Percentiles rank a stretch among this genome's conserved stretches.
phyloP scores from a whole-genome alignment of 2,113 vertebrate genomes.

The Rhinichthys klamathensis region DNA sequence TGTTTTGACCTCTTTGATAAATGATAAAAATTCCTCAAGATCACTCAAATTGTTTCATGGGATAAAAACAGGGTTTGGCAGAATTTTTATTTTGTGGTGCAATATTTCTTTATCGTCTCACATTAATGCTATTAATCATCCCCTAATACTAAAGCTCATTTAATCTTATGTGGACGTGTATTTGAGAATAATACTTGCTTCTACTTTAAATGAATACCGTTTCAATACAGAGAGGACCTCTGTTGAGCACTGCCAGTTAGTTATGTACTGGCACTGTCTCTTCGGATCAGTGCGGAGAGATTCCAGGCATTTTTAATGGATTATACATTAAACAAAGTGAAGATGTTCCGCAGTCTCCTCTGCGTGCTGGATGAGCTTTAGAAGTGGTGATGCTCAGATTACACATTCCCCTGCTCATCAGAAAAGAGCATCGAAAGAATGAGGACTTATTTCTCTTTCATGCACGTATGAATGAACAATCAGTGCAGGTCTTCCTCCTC shows the following conservation, averaged over 20 bases:
- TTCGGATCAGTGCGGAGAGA: background rate
- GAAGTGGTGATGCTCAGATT: conserved; percentile 80
- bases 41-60: background rate
- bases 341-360: conserved; percentile 79
- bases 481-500: conserved; percentile 80
- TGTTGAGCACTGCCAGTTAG: background rate
- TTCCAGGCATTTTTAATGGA: conserved; percentile 75
- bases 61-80: background rate
- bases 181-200: background rate
- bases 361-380: conserved; percentile 73
- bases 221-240: background rate
- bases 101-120: background rate
- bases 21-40: background rate
- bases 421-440: conserved; percentile 44
- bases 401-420: conserved; percentile 57
- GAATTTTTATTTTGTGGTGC: background rate
- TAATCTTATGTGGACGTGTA: background rate
- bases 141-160: background rate
- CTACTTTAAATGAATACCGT: background rate
- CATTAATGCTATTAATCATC: background rate
- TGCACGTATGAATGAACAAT: conserved; percentile 81
- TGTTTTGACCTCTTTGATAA: too few species aligned
- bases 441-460: conserved; percentile 47
- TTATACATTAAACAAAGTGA: conserved; percentile 85
- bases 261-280: background rate